These are phyloP conservation scores for Anastrepha obliqua DNA, from an alignment of 1,140 invertebrate genomes.

Conservation along the genomic window DNA sequence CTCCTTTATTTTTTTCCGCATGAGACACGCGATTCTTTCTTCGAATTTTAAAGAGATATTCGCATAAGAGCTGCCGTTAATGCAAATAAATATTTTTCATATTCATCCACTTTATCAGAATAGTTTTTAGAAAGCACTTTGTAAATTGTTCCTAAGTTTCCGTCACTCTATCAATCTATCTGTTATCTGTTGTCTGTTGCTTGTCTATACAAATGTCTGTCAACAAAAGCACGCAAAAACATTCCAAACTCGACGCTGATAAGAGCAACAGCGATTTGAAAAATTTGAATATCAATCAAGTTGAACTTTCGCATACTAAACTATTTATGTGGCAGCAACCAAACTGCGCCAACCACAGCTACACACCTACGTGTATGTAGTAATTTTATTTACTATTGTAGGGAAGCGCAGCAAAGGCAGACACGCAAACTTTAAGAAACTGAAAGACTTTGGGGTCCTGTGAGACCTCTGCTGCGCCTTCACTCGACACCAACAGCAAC, in stretches of 20 bases:
- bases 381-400: slow-evolving; percentile 9
- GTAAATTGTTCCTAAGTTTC: slow-evolving; percentile 13
- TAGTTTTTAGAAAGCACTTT: not conserved
- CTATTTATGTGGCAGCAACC: not conserved
- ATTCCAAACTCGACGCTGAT: not conserved
- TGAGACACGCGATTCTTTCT: no score
- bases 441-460: no score
- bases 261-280: slow-evolving; percentile 13
- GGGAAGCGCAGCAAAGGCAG: not conserved
- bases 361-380: not conserved
- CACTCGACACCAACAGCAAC: not conserved
- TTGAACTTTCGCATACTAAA: not conserved
- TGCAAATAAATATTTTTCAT: no score
- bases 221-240: not conserved
- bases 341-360: not conserved
- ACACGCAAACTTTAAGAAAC: not conserved
- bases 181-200: not conserved
- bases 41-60: no score
- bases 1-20: no score
- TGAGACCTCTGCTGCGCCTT: not conserved
- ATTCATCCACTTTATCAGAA: no score
- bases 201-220: not conserved
- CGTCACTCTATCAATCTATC: slow-evolving; percentile 6
- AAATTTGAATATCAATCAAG: slow-evolving; percentile 26
- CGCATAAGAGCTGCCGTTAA: no score